Evolutionary conservation across 2,888 invertebrate genomes (phyloP).

Genomic region (Hypolimnas misippus): DNA sequence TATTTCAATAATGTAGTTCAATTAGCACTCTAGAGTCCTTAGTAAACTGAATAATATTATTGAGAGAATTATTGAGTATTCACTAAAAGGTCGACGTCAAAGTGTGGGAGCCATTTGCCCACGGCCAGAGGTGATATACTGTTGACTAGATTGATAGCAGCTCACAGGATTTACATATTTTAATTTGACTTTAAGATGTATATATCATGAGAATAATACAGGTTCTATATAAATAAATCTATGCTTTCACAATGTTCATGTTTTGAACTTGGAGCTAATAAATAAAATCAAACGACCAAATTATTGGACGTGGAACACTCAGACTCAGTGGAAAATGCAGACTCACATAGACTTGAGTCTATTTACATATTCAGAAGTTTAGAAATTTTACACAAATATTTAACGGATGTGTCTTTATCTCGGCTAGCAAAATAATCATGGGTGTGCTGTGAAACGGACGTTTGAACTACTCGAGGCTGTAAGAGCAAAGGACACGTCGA

Average conservation of each 20-base stretch:
- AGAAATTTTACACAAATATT: conserved; percentile 2
- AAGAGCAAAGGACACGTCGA: conserved; percentile 46
- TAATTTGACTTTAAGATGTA: not conserved
- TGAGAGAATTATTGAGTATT: conserved; percentile 48
- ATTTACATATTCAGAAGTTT: not conserved
- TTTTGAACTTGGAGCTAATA: too few species aligned
- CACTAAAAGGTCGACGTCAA: conserved; percentile 64
- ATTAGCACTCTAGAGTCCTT: conserved; percentile 72
- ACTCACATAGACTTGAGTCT: too few species aligned
- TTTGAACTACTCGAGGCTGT: conserved; percentile 44
- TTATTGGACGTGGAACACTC: too few species aligned
- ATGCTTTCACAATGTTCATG: too few species aligned
- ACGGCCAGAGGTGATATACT: conserved; percentile 61
- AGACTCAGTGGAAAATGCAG: too few species aligned
- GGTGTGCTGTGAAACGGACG: conserved; percentile 67
- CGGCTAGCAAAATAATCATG: conserved; percentile 62
- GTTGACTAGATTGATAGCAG: conserved; percentile 64
- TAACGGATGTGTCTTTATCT: conserved; percentile 76
- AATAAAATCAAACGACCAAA: too few species aligned
- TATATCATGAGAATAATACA: not conserved
- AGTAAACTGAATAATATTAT: conserved; percentile 40
- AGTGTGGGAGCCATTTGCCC: conserved; percentile 67
- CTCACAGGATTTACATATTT: conserved; percentile 44
- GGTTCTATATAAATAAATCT: too few species aligned
- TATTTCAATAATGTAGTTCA: conserved; percentile 24